Evolutionary conservation across 1,140 invertebrate species (phyloP), one percentile per base, ranked within the genome.

Genomic region (Tetramorium simillimum): DNA sequence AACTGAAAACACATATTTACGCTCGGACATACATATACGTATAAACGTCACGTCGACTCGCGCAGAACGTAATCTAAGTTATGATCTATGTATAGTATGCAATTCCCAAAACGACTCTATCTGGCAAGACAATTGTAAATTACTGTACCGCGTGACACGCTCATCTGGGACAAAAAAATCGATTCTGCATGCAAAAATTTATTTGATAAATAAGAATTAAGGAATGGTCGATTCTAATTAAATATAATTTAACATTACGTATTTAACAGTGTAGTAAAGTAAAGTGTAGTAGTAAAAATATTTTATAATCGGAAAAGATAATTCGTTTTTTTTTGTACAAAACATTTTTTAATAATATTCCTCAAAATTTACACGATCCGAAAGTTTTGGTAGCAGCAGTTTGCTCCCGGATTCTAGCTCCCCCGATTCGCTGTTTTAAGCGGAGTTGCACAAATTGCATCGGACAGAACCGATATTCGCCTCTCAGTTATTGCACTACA

Each of bases 1-100:
- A 37, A 18, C 40, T 84, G 76, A 81, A 86, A 81, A 86, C 60
- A 86, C 85, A 86, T 80, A 67, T 56, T 78, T 85, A 80, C 33
- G 14, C n/a, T 53, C 9, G 72, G 33, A 76, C 28, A n/a, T 62
- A 43, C 10, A 70, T 70, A 76, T 51, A 72, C n/a, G 12, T 65
- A 76, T 9, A 67, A 33, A 86, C 40, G 73, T 85, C 78, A 72
- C n/a, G 51, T 72, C 21, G 16, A 56, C 51, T 21, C 10, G 2
- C 10, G 3, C 40, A 12, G 14, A 49, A 60, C 3, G 9, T 75
- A 75, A 84, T 84, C 69, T 56, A 84, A 84, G 24, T 84, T 73
- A 33, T 16, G 40, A 75, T 75, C 53, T 84, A 46, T 73, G 37
- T 24, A 72, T 70, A 58, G 40, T 37, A 18, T 28, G 43, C 40